phyloP scores from a whole-genome alignment of 2,888 invertebrate species.

The Lithophane ornitopus region DNA sequence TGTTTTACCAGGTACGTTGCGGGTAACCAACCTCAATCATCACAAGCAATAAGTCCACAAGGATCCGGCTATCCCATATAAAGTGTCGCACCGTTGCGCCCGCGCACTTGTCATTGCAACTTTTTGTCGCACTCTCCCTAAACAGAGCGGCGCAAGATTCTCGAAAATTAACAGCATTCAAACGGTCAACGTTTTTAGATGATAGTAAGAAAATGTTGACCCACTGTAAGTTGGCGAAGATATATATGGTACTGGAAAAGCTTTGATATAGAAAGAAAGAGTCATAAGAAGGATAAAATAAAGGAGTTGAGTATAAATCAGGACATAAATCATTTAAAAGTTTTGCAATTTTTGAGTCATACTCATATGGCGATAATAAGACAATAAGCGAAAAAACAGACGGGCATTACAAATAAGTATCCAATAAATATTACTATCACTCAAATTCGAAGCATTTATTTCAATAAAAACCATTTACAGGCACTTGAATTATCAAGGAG shows the following conservation, averaged over 20 bases:
- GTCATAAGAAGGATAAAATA: neutral
- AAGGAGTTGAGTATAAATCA: neutral
- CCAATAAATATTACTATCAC: neutral
- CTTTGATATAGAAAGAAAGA: neutral
- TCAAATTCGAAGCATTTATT: too few species aligned
- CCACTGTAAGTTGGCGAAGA: conserved; percentile 36
- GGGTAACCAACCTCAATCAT: conserved; percentile 37
- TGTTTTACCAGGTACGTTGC: conserved; percentile 8
- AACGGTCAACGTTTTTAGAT: conserved; percentile 59
- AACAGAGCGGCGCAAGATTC: conserved; percentile 67
- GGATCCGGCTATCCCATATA: conserved; percentile 66
- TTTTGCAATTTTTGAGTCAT: neutral
- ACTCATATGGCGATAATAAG: neutral
- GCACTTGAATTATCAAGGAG: too few species aligned
- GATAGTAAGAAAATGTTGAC: conserved; percentile 59
- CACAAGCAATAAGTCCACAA: conserved; percentile 36
- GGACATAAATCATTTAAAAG: neutral
- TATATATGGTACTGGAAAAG: conserved; percentile 10
- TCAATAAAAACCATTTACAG: too few species aligned
- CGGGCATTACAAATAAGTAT: neutral
- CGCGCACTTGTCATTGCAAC: conserved; percentile 48
- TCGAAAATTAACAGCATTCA: conserved; percentile 72
- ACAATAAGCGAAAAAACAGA: neutral
- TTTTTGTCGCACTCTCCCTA: conserved; percentile 69
- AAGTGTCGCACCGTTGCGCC: conserved; percentile 61